Conservation (phyloP, 2,797 vertebrate species). For the Nothura maculosa region DNA sequence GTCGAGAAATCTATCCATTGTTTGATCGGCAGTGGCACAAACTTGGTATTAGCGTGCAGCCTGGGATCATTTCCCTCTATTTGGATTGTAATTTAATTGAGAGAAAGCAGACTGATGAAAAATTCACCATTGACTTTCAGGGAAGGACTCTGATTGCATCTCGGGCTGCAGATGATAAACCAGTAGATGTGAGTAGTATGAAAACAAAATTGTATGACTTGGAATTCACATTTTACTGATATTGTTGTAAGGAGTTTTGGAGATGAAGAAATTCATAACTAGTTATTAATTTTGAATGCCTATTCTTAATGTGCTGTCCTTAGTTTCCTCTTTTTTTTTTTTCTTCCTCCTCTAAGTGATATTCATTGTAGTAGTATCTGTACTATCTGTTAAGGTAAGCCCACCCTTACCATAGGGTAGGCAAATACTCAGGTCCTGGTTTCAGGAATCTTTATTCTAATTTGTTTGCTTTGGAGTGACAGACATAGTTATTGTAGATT, state of each 20-base stretch:
- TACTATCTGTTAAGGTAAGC: neutral
- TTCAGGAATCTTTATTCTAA: neutral
- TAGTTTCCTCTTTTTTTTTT: neutral
- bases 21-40: slow-evolving; percentile 99
- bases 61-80: slow-evolving; percentile 88
- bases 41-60: slow-evolving; percentile 89
- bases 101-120: slow-evolving; percentile 85
- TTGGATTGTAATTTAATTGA: slow-evolving; percentile 94
- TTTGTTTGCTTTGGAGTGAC: neutral
- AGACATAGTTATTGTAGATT: neutral
- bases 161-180: slow-evolving; percentile 89
- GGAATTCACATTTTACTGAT: neutral
- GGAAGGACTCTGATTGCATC: slow-evolving; percentile 91
- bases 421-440: neutral
- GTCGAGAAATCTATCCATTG: slow-evolving; percentile 90
- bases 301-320: neutral
- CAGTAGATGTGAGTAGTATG: slow-evolving; percentile 91
- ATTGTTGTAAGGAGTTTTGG: neutral
- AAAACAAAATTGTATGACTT: neutral
- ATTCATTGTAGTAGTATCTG: neutral
- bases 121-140: slow-evolving; percentile 81
- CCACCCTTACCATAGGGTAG: neutral
- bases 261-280: neutral
- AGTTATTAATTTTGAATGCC: neutral
- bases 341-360: neutral